Conservation (phyloP, 1,140 invertebrate genomes). For the Aphis gossypii region DNA sequence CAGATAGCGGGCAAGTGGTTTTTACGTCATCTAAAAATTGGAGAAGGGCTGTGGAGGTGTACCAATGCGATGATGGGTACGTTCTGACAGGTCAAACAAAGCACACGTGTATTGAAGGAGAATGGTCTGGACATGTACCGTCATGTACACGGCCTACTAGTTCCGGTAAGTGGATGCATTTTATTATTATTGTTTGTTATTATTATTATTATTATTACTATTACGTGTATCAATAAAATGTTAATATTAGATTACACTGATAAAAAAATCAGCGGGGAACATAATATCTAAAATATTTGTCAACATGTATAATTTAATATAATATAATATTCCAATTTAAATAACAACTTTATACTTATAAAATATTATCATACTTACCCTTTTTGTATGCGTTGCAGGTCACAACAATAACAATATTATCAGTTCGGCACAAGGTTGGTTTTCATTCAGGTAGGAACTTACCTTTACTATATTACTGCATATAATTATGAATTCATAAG, state of each 20-base stretch:
- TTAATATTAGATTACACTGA: not conserved
- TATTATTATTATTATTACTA: not conserved
- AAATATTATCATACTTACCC: not conserved
- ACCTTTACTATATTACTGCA: not conserved
- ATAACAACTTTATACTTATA: not conserved
- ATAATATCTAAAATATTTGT: not conserved
- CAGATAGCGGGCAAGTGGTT: not conserved
- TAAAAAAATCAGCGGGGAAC: not conserved
- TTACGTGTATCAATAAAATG: not conserved
- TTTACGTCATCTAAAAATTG: slow-evolving; percentile 47
- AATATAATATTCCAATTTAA: not conserved
- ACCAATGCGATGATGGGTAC: slow-evolving; percentile 36
- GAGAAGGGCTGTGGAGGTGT: slow-evolving; percentile 42
- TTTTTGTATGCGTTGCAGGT: not conserved
- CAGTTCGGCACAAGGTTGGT: slow-evolving; percentile 31
- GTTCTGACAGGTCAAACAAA: slow-evolving; percentile 34
- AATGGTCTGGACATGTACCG: slow-evolving; percentile 46
- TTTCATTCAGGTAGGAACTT: slow-evolving; percentile 47
- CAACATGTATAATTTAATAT: not conserved
- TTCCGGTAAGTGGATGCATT: not conserved
- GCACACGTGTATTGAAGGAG: slow-evolving; percentile 14
- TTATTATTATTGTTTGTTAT: not conserved
- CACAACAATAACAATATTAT: not conserved
- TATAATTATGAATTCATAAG: not conserved
- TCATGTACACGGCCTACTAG: not conserved